These are phyloP conservation scores for Micropoecilia bifurca DNA, from an alignment of 2,797 vertebrate species.

Conservation along the genomic window DNA sequence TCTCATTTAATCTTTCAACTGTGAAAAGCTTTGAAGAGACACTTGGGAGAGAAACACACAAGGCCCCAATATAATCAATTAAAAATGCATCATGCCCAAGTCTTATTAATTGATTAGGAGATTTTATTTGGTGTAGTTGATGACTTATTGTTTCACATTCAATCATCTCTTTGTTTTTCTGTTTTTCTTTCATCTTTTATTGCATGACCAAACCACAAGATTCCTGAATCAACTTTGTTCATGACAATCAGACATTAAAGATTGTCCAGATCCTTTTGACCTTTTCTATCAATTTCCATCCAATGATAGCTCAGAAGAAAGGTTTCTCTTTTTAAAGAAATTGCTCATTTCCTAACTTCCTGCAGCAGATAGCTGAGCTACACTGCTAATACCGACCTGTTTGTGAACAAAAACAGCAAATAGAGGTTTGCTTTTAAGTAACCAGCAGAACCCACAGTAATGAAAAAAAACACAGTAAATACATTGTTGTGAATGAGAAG, in stretches of 20 bases:
- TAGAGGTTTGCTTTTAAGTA: neutral
- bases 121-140: neutral
- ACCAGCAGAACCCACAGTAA: neutral
- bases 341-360: neutral
- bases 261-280: neutral
- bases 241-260: neutral
- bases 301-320: neutral
- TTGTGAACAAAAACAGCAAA: neutral
- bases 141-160: neutral
- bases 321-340: neutral
- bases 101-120: neutral
- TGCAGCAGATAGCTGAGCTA: neutral
- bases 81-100: neutral
- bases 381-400: neutral
- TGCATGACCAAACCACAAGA: neutral
- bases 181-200: neutral
- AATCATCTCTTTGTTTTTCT: neutral
- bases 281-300: neutral
- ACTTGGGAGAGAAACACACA: too few species aligned
- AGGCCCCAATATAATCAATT: neutral
- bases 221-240: neutral
- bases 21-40: neutral
- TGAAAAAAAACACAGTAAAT: neutral
- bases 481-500: neutral
- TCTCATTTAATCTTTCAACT: neutral